Conservation (phyloP, 2,113 vertebrate species). For the Takifugu flavidus region DNA sequence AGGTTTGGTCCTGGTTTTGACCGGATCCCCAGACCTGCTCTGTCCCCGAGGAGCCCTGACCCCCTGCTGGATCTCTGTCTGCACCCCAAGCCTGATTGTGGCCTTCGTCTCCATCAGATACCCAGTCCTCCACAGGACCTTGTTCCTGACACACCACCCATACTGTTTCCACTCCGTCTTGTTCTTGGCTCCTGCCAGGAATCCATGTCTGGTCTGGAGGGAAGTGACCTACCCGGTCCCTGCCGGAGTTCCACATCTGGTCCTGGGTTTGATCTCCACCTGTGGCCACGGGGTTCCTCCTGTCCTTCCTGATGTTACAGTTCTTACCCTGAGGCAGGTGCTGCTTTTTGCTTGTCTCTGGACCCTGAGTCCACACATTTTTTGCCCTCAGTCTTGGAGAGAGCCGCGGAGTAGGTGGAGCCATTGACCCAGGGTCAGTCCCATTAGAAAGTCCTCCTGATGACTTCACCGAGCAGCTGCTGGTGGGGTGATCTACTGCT, state of each 20-base stretch:
- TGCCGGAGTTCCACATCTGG: slow-evolving; percentile 33
- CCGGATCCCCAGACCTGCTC: slow-evolving; percentile 30
- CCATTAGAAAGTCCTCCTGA: slow-evolving; percentile 66
- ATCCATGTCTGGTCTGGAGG: slow-evolving; percentile 48
- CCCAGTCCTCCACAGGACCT: slow-evolving; percentile 27
- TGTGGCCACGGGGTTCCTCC: slow-evolving; percentile 20
- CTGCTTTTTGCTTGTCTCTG: slow-evolving; percentile 31
- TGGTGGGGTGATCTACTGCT: slow-evolving; percentile 57
- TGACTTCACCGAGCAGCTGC: slow-evolving; percentile 69
- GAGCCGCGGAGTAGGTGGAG: slow-evolving; percentile 66
- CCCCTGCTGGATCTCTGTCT: slow-evolving; percentile 34
- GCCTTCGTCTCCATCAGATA: slow-evolving; percentile 20
- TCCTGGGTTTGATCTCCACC: slow-evolving; percentile 29
- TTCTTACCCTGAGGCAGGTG: slow-evolving; percentile 39
- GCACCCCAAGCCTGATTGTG: slow-evolving; percentile 33
- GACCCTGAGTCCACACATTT: slow-evolving; percentile 54
- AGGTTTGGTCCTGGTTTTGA: slow-evolving; percentile 29
- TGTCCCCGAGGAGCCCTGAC: slow-evolving; percentile 1
- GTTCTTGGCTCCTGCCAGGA: slow-evolving; percentile 35
- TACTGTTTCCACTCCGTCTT: slow-evolving; percentile 5
- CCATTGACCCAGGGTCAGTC: slow-evolving; percentile 49
- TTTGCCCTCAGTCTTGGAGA: slow-evolving; percentile 75
- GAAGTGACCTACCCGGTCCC: slow-evolving; percentile 35
- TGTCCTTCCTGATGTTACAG: slow-evolving; percentile 43
- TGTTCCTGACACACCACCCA: slow-evolving; percentile 35